Conservation (phyloP, 2,113 vertebrate species). For the Jacana jacana region DNA sequence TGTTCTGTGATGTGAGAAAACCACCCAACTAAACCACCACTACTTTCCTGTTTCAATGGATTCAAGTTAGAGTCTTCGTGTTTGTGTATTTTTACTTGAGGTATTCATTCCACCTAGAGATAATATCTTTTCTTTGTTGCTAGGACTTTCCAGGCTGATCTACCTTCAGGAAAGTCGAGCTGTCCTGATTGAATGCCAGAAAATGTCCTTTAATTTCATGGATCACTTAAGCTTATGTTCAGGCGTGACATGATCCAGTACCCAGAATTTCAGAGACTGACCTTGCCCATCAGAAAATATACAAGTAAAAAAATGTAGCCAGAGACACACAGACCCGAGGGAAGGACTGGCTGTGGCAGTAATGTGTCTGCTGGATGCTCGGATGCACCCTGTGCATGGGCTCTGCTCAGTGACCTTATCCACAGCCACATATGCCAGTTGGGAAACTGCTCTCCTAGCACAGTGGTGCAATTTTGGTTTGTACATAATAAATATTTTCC, state of each 20-base stretch:
- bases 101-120: background rate
- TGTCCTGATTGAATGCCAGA: background rate
- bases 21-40: background rate
- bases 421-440: rapidly evolving
- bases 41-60: background rate
- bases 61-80: background rate
- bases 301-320: background rate
- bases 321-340: background rate
- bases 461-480: background rate
- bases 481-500: background rate
- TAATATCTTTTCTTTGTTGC: background rate
- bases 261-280: background rate
- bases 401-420: background rate
- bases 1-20: background rate
- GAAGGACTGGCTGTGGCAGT: background rate
- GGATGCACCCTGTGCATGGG: rapidly evolving
- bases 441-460: background rate
- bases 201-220: slow-evolving; percentile 23
- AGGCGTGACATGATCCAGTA: background rate
- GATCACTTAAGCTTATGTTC: background rate
- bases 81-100: background rate
- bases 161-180: background rate
- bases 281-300: background rate
- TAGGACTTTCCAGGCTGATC: background rate
- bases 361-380: rapidly evolving